Conservation (phyloP, 2,113 vertebrate genomes). For the Okapia johnstoni region DNA sequence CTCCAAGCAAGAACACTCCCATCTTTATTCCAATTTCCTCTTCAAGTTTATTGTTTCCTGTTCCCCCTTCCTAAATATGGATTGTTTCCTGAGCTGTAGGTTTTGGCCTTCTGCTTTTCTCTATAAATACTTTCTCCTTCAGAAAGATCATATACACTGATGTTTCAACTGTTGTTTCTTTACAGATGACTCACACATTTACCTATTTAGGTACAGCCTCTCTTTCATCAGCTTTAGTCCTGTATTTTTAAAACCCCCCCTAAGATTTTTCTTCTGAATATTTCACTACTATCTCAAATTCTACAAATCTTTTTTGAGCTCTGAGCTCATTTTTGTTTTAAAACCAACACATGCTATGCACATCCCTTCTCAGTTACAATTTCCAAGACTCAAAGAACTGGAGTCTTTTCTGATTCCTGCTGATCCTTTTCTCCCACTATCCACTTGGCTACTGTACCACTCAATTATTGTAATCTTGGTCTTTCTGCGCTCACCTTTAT, state of each 20-base stretch:
- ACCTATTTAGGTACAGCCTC: neutral
- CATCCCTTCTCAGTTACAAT: neutral
- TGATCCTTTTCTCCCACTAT: neutral
- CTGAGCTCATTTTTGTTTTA: neutral
- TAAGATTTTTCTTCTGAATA: neutral
- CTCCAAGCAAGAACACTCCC: too few relatives aligned
- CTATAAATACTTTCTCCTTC: conserved; percentile 10
- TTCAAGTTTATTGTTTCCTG: conserved; percentile 12
- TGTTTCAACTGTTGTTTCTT: neutral
- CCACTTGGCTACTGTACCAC: neutral
- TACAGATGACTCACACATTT: neutral
- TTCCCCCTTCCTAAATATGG: conserved; percentile 8
- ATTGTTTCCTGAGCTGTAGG: neutral
- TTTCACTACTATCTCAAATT: neutral
- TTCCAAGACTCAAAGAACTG: neutral
- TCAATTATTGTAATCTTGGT: neutral
- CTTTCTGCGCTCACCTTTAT: neutral
- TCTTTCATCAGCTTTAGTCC: neutral
- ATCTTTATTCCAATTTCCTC: neutral
- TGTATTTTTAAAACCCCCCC: neutral
- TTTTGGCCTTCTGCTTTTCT: neutral
- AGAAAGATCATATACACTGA: neutral
- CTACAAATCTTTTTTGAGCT: neutral
- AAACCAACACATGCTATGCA: neutral
- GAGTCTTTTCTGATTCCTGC: neutral